A percentile compares a stretch with the other conserved stretches of the same genome.
Conservation (phyloP, 64 coral and sea anemone species). For the Pocillopora verrucosa region DNA sequence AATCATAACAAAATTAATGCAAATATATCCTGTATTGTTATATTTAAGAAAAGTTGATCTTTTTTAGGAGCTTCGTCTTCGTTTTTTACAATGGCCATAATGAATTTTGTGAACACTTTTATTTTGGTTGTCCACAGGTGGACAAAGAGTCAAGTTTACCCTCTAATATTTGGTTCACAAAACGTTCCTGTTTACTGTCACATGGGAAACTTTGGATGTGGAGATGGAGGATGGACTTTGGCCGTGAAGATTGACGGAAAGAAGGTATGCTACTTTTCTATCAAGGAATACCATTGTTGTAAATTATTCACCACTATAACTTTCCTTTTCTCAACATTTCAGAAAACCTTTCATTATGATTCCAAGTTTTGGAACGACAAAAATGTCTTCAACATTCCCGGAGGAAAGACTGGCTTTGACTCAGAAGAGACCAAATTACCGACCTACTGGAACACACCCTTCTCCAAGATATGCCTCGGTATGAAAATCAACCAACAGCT, state of each 20-base stretch:
- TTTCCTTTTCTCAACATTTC: not conserved
- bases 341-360: not conserved
- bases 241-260: not conserved
- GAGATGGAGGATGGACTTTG: not conserved
- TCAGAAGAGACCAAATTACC: too few relatives aligned
- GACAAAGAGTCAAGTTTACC: not conserved
- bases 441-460: too few relatives aligned
- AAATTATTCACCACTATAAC: not conserved
- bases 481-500: too few relatives aligned
- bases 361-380: conserved; percentile 2
- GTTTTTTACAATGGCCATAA: not conserved
- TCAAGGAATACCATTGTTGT: not conserved
- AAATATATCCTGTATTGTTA: not conserved
- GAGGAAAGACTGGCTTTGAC: conserved; percentile 19
- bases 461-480: too few relatives aligned
- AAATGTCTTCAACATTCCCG: not conserved
- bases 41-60: not conserved
- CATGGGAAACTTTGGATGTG: not conserved
- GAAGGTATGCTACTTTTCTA: not conserved
- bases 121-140: not conserved
- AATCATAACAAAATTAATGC: too few relatives aligned
- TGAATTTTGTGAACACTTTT: not conserved
- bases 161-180: not conserved
- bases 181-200: not conserved
- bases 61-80: not conserved